Evolutionary conservation across 2,797 vertebrate genomes (phyloP).

Genomic region (Acanthurus lineatus): DNA sequence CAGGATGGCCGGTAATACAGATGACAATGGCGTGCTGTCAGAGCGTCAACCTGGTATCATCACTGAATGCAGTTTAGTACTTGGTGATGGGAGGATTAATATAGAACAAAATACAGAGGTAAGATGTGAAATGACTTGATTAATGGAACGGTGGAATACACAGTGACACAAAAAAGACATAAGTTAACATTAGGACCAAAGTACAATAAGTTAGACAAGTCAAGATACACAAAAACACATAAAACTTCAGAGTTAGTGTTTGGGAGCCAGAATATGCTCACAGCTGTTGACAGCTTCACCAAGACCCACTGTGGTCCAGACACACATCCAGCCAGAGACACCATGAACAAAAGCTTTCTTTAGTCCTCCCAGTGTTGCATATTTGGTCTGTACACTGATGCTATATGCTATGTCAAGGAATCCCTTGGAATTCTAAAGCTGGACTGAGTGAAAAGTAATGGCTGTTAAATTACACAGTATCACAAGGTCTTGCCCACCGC

Average conservation of each 20-base stretch:
- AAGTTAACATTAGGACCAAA: conserved; percentile 28
- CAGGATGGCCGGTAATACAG: conserved; percentile 31
- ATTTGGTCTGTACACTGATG: conserved; percentile 59
- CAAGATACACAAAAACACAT: conserved; percentile 28
- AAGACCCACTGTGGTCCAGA: conserved; percentile 46
- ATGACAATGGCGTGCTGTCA: conserved; percentile 61
- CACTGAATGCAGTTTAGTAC: conserved; percentile 61
- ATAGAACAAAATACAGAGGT: conserved; percentile 33
- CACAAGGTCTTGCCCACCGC: conserved; percentile 55
- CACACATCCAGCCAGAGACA: conserved; percentile 37
- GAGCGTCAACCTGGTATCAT: conserved; percentile 56
- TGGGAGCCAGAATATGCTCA: conserved; percentile 35
- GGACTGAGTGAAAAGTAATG: conserved; percentile 56
- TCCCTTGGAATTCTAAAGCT: conserved; percentile 51
- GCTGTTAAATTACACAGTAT: conserved; percentile 71
- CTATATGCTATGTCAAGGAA: conserved; percentile 56
- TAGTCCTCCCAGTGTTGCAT: conserved; percentile 37
- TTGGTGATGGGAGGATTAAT: conserved; percentile 27
- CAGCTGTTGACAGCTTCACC: conserved; percentile 31
- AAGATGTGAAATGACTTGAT: conserved; percentile 31
- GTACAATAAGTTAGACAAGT: conserved; percentile 41
- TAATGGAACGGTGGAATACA: conserved; percentile 15
- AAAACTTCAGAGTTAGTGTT: conserved; percentile 54
- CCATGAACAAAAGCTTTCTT: conserved; percentile 55
- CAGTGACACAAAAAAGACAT: conserved; percentile 10